Conservation (phyloP, 2,888 invertebrate genomes). For the Nezara viridula region DNA sequence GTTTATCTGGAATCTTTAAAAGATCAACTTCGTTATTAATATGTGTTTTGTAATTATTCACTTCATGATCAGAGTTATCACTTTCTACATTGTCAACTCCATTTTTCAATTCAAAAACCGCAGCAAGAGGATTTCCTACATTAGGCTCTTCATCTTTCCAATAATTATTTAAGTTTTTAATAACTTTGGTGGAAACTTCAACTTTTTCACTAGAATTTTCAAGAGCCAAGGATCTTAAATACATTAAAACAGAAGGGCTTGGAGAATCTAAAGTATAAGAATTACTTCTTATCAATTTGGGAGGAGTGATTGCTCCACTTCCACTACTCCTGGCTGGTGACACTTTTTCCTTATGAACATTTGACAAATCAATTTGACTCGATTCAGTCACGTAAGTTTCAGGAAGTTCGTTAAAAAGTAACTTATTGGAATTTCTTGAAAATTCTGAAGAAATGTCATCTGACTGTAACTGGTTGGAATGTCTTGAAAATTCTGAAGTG, state of each 20-base stretch:
- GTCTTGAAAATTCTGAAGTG: neutral
- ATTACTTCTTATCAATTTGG: conserved; percentile 65
- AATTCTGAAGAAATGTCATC: neutral
- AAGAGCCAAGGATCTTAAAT: conserved; percentile 59
- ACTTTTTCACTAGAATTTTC: neutral
- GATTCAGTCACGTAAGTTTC: neutral
- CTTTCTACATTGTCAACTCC: conserved; percentile 6
- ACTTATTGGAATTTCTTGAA: neutral
- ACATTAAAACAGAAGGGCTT: conserved; percentile 66
- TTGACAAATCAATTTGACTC: neutral
- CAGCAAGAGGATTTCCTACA: neutral
- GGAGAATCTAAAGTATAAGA: conserved; percentile 66
- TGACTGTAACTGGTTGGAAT: neutral
- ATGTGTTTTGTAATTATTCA: neutral
- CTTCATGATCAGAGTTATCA: conserved; percentile 3
- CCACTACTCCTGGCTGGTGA: neutral
- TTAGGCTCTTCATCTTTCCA: conserved; percentile 36
- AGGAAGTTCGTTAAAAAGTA: neutral
- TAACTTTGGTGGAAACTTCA: conserved; percentile 17
- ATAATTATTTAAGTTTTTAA: conserved; percentile 61
- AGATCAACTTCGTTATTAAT: neutral
- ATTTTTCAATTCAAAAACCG: neutral
- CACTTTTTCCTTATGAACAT: neutral
- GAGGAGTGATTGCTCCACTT: conserved; percentile 49
- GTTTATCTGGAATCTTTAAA: neutral